Evolutionary conservation across 2,113 vertebrate genomes (phyloP).

Genomic region (Lipophrys pholis): DNA sequence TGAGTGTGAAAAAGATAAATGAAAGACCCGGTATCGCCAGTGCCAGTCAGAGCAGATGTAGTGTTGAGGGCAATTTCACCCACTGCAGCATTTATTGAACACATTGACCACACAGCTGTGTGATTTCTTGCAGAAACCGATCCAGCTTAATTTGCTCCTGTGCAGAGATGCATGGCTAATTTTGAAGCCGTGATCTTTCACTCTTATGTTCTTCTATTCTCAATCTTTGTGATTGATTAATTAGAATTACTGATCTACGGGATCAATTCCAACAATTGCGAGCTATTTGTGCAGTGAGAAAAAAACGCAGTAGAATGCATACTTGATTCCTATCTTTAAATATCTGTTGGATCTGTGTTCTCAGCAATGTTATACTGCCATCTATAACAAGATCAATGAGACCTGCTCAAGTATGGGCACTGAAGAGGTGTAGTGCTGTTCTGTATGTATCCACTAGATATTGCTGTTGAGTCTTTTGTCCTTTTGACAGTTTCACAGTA

Average conservation of each 20-base stretch:
- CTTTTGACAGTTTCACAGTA: constrained; percentile 13
- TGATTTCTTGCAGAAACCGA: constrained; percentile 39
- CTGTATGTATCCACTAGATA: constrained; percentile 73
- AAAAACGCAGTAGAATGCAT: neutral
- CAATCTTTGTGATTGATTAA: constrained; percentile 22
- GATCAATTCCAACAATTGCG: neutral
- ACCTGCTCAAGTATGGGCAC: neutral
- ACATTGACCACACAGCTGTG: constrained; percentile 57
- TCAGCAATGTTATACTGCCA: constrained; percentile 12
- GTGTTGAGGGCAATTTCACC: constrained; percentile 49
- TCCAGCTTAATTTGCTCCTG: constrained; percentile 58
- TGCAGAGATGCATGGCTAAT: constrained; percentile 33
- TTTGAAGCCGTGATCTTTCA: constrained; percentile 43
- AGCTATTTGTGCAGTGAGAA: neutral
- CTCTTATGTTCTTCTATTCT: constrained; percentile 7
- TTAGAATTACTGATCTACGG: constrained; percentile 2
- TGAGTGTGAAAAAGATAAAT: constrained; percentile 63
- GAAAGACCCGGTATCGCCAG: constrained; percentile 20
- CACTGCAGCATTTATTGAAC: constrained; percentile 67
- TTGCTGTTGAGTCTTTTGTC: constrained; percentile 71
- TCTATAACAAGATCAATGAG: constrained; percentile 1
- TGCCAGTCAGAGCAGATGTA: constrained; percentile 35
- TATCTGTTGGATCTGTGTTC: neutral
- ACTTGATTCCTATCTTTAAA: neutral
- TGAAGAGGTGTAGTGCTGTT: constrained; percentile 49